Evolutionary conservation across 2,113 vertebrate genomes (phyloP), one percentile per base, ranked within the genome.

Genomic region (Centropus unirufus): DNA sequence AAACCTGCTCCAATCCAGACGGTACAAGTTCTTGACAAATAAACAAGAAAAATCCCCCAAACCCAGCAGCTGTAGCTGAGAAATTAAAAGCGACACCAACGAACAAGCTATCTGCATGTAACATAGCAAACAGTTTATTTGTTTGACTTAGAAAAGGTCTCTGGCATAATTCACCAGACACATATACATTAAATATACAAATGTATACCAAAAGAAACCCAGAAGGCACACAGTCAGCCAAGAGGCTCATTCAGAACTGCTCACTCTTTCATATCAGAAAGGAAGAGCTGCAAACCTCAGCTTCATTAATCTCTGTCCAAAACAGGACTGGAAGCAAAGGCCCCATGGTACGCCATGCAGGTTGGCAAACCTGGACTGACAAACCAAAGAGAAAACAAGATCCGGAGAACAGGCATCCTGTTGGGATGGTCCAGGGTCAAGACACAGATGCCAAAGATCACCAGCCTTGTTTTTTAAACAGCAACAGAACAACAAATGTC

Each of bases 71-170:
- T 10, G 22, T 51, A 68, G 44, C 42, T 76, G 66, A 86, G 79
- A 87, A 88, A 90, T 73, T 54, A 47, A 61, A 94, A 46, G 63
- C 0, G 7, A 87, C 57, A 82, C n/a, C n/a, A 92, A 62, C 34
- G 44, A 92, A 86, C 49, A 69, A 83, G 72, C 32, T 66, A 68
- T 24, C 68, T 81, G 63, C 72, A 68, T 23, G 8, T 82, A 93
- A 93, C 39, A 68, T 19, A 77, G 83, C 61, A 69, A 70, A 59
- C 51, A 83, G 80, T 96, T 95, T 96, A 95, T 97, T 97, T 90
- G 36, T 94, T 90, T 92, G 93, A 83, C 80, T 90, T 93, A 88
- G 93, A 91, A 97, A 96, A 96, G 20, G 26, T 94, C 84, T 93
- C 57, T 1, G 1, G 39, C 32, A 64, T 87, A 89, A 80, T 44